Base-by-base conservation (phyloP, 30 jellyfish, hydroid and myxozoan genomes). In the Phacellophora camtschatica region DNA sequence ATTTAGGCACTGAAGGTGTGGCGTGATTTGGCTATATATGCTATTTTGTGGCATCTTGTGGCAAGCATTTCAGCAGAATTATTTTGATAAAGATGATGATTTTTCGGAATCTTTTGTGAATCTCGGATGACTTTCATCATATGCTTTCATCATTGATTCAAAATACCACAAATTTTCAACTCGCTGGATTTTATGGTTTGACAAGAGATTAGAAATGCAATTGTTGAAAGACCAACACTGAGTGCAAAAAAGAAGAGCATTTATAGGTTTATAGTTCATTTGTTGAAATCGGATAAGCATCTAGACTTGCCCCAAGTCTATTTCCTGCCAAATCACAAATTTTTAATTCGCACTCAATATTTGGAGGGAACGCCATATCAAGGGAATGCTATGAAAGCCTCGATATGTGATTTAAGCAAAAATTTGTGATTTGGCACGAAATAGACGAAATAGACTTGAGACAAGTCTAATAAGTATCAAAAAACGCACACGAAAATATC, bases 111-210 rank as follows among this genome's bases (percentile, higher is more conserved):
- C 50, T 25, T 61, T 61, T 61, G 74, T 24, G 49, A 23, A 29
- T n/a, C 50, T 48, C 27, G 19, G 74, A 61, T 61, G 16, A 61
- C 74, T 36, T 36, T 61, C n/a, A n/a, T n/a, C n/a, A n/a, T n/a
- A n/a, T n/a, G n/a, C n/a, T n/a, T n/a, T n/a, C 43, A 36, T 36
- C 50, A 20, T 61, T 36, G 74, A 61, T 61, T 61, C 74, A 61
- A 32, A 23, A 32, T 36, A 61, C 74, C 74, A 61, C 74, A 61
- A 61, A 22, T 61, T 61, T 33, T 23, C 19, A 29, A 61, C 74
- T 23, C 39, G 49, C 74, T 24, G 74, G 74, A 61, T 61, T 61
- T 36, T 33, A 23, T 28, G 74, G 74, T 61, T 61, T 61, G 27
- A 29, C 74, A 36, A 31, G 24, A 36, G 74, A 61, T 61, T 61